Conservation (phyloP, 2,888 invertebrate species). For the Drosophila sordidula region DNA sequence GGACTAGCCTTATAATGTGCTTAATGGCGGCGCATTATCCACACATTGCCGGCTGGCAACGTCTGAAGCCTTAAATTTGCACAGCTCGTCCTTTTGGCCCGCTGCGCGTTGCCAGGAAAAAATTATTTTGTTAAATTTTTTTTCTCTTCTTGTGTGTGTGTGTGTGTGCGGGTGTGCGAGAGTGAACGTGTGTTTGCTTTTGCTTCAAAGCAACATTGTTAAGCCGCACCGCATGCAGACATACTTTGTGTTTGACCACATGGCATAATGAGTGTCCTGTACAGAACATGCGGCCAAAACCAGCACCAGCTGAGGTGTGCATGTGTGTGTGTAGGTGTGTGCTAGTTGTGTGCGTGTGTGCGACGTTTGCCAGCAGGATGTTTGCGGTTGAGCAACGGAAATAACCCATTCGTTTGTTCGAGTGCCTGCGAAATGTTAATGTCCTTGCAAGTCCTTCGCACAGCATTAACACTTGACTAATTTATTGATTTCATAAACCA, state of each 20-base stretch:
- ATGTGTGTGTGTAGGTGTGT: background rate
- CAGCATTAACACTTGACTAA: constrained; percentile 31
- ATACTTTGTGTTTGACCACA: constrained; percentile 76
- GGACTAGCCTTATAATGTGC: constrained; percentile 53
- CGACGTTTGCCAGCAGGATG: constrained; percentile 41
- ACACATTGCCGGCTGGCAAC: constrained; percentile 52
- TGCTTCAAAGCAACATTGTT: constrained; percentile 66
- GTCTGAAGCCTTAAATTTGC: constrained; percentile 68
- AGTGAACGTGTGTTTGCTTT: constrained; percentile 12
- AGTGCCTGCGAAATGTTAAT: constrained; percentile 58
- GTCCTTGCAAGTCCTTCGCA: constrained; percentile 22
- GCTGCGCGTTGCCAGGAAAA: constrained; percentile 26
- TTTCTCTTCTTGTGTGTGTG: background rate
- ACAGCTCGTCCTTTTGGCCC: constrained; percentile 37
- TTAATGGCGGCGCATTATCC: constrained; percentile 72
- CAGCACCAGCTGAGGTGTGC: constrained; percentile 17
- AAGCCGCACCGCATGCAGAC: constrained; percentile 64
- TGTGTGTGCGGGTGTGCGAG: constrained; percentile 4
- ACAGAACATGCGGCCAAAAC: constrained; percentile 36
- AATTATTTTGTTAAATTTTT: constrained; percentile 51
- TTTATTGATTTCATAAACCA: constrained; percentile 18
- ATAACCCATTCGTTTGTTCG: constrained; percentile 48
- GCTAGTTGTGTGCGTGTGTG: background rate
- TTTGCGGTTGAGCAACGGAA: constrained; percentile 63
- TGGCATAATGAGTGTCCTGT: constrained; percentile 67